Evolutionary conservation across 1,140 invertebrate species (phyloP).

Genomic region (Leptonema lineaticorne): DNA sequence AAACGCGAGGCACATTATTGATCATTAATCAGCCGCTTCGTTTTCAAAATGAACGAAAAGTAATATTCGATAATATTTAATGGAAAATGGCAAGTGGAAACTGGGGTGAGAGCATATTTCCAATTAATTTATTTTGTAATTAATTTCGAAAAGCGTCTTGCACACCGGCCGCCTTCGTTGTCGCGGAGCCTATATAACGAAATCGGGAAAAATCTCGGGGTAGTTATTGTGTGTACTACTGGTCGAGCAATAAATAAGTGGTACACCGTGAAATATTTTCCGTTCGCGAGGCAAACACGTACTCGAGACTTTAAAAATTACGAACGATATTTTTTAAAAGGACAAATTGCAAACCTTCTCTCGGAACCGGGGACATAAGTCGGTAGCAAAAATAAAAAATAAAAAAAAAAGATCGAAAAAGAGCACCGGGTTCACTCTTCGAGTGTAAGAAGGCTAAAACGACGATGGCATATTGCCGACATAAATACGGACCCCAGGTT

Average conservation of each 20-base stretch:
- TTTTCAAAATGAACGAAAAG: too few species aligned
- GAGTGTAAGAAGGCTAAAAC: constrained; percentile 2
- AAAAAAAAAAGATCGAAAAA: too few species aligned
- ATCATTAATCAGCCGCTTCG: too few species aligned
- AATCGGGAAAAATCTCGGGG: background rate
- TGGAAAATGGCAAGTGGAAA: too few species aligned
- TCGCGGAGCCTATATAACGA: too few species aligned
- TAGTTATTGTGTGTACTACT: background rate
- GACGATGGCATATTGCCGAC: constrained; percentile 11
- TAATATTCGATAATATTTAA: too few species aligned
- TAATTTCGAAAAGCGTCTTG: background rate
- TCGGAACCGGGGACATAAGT: too few species aligned
- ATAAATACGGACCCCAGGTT: constrained; percentile 4
- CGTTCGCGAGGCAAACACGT: constrained; percentile 8
- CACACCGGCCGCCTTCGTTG: background rate
- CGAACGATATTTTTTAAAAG: constrained; percentile 16
- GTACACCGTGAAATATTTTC: constrained; percentile 7
- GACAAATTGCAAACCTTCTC: constrained; percentile 22
- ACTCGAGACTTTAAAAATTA: constrained; percentile 21
- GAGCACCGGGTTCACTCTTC: too few species aligned
- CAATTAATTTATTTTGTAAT: background rate
- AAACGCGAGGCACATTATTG: too few species aligned
- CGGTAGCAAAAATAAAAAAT: too few species aligned
- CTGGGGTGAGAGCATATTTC: too few species aligned
- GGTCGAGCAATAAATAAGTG: constrained; percentile 10